Evolutionary conservation across 2,888 invertebrate species (phyloP).

Genomic region (Hydroisotoma schaefferi): DNA sequence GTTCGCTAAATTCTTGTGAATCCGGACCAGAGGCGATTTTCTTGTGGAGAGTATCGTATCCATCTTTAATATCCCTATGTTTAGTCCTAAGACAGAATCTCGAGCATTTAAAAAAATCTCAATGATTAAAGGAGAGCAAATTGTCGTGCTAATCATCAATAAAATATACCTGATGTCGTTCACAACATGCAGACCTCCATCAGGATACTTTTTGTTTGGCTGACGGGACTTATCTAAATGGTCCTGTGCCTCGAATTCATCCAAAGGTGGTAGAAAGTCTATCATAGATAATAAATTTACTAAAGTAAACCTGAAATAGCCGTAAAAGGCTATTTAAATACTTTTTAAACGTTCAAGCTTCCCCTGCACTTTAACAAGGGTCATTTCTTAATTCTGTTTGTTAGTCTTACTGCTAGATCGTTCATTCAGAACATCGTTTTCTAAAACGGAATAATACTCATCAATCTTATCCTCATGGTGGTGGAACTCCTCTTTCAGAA

Average conservation of each 20-base stretch:
- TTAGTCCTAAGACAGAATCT: too few relatives aligned
- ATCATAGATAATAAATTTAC: background rate
- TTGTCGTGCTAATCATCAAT: too few relatives aligned
- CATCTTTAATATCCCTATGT: slow-evolving; percentile 70
- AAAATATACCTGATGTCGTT: slow-evolving; percentile 36
- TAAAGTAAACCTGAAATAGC: too few relatives aligned
- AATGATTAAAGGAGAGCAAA: background rate
- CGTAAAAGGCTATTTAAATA: too few relatives aligned
- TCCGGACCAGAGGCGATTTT: slow-evolving; percentile 72
- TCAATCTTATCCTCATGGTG: slow-evolving; percentile 92
- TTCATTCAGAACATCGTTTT: slow-evolving; percentile 51
- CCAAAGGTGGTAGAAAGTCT: slow-evolving; percentile 29
- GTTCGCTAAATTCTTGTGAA: slow-evolving; percentile 82
- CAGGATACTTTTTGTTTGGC: slow-evolving; percentile 29
- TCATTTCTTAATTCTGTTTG: background rate
- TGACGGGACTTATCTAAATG: slow-evolving; percentile 32
- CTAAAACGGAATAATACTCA: slow-evolving; percentile 76
- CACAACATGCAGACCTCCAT: slow-evolving; percentile 26
- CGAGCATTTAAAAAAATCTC: slow-evolving; percentile 11
- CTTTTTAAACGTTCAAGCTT: too few relatives aligned
- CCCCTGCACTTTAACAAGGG: too few relatives aligned
- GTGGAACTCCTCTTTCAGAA: slow-evolving; percentile 79
- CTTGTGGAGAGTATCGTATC: slow-evolving; percentile 71
- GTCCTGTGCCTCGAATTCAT: slow-evolving; percentile 29
- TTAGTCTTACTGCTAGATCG: background rate